Conservation (phyloP, 2,888 invertebrate species). For the Steinernema carpocapsae region DNA sequence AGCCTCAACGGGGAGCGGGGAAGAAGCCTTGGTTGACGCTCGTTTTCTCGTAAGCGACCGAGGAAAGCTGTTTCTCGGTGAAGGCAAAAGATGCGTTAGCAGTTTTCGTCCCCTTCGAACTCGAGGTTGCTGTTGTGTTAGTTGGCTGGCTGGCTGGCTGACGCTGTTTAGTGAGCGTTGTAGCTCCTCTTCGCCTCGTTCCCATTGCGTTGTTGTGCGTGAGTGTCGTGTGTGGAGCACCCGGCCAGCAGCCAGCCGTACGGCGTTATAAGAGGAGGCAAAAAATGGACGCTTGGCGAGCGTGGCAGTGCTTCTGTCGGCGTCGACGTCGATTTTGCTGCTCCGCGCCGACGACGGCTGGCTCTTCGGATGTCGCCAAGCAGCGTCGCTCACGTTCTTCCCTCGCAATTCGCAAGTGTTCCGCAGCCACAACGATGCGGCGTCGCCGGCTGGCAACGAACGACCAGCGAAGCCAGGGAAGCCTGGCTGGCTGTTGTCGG, state of each 20-base stretch:
- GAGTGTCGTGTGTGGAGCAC: conserved; percentile 21
- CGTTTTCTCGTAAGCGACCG: conserved; percentile 3
- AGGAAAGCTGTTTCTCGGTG: neutral
- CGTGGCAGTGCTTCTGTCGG: neutral
- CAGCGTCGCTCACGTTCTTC: conserved; percentile 1
- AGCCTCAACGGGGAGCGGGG: neutral
- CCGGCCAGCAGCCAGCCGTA: too few relatives aligned
- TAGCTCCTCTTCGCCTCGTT: neutral
- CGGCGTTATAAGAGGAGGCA: conserved; percentile 25
- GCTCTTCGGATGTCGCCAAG: conserved; percentile 15
- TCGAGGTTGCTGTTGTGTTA: conserved; percentile 19
- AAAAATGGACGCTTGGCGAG: conserved; percentile 2
- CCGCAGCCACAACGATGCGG: neutral
- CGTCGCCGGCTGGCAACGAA: conserved; percentile 8
- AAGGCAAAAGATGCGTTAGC: conserved; percentile 2
- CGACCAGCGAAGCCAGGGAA: neutral
- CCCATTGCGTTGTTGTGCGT: neutral
- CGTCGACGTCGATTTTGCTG: conserved; percentile 3
- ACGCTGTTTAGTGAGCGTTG: conserved; percentile 14
- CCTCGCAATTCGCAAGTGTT: conserved; percentile 30
- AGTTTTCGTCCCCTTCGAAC: conserved; percentile 26
- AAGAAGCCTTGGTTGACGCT: neutral
- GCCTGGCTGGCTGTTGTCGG: too few relatives aligned
- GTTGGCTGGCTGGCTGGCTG: conserved; percentile 27
- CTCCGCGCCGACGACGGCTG: neutral